phyloP scores from a whole-genome alignment of 2,888 invertebrate species.

The Imbricaverruca yamaguchii region DNA sequence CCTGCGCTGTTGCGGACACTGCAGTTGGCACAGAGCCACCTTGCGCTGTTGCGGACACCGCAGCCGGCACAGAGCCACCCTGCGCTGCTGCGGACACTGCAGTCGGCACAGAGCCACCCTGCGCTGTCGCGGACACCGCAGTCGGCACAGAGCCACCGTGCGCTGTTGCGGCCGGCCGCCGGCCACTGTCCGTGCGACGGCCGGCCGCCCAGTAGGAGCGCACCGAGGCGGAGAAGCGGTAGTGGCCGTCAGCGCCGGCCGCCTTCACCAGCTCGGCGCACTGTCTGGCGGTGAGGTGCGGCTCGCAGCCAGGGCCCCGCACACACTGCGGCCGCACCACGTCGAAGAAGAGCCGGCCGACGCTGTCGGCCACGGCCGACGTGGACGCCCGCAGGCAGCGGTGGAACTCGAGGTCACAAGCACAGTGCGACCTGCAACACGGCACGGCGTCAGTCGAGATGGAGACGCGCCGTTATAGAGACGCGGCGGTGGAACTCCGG shows the following conservation, averaged over 20 bases:
- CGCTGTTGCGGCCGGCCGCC: too few species aligned
- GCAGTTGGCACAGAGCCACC: too few species aligned
- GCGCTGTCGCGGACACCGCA: too few species aligned
- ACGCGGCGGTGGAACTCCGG: constrained; percentile 52
- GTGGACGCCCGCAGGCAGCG: constrained; percentile 52
- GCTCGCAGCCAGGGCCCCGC: neutral
- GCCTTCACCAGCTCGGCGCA: neutral
- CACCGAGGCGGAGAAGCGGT: neutral
- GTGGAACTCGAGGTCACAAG: constrained; percentile 63
- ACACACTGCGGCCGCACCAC: neutral
- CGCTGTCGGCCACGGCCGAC: neutral
- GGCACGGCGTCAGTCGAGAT: neutral
- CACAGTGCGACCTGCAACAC: constrained; percentile 58
- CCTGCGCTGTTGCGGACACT: too few species aligned
- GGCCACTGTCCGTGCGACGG: too few species aligned
- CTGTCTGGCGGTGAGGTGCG: neutral
- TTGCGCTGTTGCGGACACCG: too few species aligned
- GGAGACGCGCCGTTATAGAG: too few species aligned
- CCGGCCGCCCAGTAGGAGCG: neutral
- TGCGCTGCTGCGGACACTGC: too few species aligned
- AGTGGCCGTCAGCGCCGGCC: neutral
- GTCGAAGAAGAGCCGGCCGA: constrained; percentile 2
- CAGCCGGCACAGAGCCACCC: too few species aligned
- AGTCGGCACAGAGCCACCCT: too few species aligned
- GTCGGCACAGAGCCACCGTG: too few species aligned